Conservation (phyloP, 2,113 vertebrate genomes). For the Tragelaphus scriptus region DNA sequence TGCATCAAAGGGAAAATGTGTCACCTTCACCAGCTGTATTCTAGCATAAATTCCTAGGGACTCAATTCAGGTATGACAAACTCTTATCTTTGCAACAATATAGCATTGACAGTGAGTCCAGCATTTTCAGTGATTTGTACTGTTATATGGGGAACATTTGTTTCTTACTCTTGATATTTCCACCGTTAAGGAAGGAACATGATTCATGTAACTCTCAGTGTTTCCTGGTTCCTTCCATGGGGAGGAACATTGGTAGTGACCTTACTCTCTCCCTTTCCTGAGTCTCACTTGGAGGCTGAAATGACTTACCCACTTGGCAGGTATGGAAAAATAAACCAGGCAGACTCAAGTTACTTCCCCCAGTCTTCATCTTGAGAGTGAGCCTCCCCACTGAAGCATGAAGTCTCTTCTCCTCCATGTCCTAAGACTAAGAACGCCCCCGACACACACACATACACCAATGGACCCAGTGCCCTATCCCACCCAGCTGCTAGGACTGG, state of each 20-base stretch:
- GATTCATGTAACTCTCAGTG: not conserved
- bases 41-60: not conserved
- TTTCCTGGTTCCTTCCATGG: not conserved
- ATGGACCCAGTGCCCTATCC: not conserved
- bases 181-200: not conserved
- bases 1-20: too few species aligned
- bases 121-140: not conserved
- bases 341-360: not conserved
- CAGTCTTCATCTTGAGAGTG: not conserved
- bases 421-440: not conserved
- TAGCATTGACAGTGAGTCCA: not conserved
- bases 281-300: not conserved
- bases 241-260: not conserved
- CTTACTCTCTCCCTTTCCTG: not conserved
- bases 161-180: not conserved
- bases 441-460: rapidly evolving
- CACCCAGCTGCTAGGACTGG: not conserved
- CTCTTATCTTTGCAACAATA: not conserved
- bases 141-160: not conserved
- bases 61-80: not conserved
- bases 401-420: not conserved
- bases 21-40: not conserved
- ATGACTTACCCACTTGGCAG: not conserved
- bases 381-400: not conserved
- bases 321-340: not conserved